phyloP scores from a whole-genome alignment of 2,888 invertebrate genomes.

The Gibbula magus region DNA sequence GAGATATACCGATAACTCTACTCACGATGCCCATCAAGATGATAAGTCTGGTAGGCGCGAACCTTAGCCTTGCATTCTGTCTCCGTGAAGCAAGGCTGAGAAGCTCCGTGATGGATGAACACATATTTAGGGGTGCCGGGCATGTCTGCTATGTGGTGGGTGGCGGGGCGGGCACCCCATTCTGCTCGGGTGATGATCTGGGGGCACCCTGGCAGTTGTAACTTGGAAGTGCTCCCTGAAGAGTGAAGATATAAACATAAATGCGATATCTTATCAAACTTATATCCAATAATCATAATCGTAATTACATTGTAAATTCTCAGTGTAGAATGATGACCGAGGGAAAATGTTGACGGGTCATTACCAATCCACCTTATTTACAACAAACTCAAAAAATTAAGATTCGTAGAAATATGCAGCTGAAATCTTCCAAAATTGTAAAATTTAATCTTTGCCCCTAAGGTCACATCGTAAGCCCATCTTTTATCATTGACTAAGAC shows the following conservation, averaged over 20 bases:
- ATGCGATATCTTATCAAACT: too few relatives aligned
- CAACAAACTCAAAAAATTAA: too few relatives aligned
- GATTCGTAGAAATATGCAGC: too few relatives aligned
- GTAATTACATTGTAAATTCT: too few relatives aligned
- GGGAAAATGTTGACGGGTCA: too few relatives aligned
- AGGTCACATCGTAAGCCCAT: too few relatives aligned
- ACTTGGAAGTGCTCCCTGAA: not conserved
- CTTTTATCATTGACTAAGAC: too few relatives aligned
- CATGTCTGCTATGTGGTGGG: constrained; percentile 37
- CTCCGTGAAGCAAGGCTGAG: constrained; percentile 65
- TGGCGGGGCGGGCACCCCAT: constrained; percentile 51
- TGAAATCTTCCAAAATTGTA: too few relatives aligned
- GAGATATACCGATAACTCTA: not conserved
- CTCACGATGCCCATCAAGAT: constrained; percentile 52
- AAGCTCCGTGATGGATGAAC: constrained; percentile 75
- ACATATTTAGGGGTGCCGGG: constrained; percentile 50
- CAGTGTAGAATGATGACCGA: too few relatives aligned
- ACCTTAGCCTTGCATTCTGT: constrained; percentile 39
- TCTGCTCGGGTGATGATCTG: constrained; percentile 43
- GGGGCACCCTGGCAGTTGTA: constrained; percentile 35
- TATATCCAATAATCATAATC: too few relatives aligned
- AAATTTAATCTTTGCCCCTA: too few relatives aligned
- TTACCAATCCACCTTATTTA: too few relatives aligned
- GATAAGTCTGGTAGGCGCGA: constrained; percentile 46
- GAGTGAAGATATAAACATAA: not conserved